Evolutionary conservation across 2,888 invertebrate species (phyloP).

Genomic region (Eristalinus aeneus): DNA sequence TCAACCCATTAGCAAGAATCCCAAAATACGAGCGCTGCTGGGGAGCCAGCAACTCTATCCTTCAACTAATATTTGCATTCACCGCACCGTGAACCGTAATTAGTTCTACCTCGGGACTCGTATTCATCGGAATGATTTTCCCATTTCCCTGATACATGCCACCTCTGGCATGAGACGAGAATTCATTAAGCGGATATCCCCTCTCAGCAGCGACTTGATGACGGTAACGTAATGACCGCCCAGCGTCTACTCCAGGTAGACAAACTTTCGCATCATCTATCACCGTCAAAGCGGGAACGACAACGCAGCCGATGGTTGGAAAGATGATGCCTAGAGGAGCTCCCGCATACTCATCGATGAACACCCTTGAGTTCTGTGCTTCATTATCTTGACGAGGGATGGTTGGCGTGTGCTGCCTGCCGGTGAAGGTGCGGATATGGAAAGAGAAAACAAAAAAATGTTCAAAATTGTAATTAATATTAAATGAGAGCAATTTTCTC

Average conservation of each 20-base stretch:
- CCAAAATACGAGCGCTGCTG: neutral
- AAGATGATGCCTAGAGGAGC: neutral
- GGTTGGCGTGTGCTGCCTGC: neutral
- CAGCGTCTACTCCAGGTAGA: neutral
- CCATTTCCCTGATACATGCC: neutral
- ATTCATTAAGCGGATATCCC: conserved; percentile 17
- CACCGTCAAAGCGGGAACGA: conserved; percentile 8
- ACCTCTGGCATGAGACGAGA: conserved; percentile 1
- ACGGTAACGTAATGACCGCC: conserved; percentile 18
- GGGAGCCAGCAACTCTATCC: neutral
- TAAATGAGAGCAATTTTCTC: conserved; percentile 23
- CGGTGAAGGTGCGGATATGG: neutral
- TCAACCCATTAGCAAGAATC: neutral
- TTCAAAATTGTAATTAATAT: conserved; percentile 37
- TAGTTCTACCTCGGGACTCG: neutral
- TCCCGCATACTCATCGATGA: conserved; percentile 25
- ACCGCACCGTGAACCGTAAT: neutral
- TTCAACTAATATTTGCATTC: neutral
- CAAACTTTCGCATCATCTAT: conserved; percentile 3
- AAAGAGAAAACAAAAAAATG: neutral
- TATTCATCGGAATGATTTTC: neutral
- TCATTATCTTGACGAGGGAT: conserved; percentile 23
- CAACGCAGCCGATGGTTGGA: neutral
- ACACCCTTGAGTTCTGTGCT: conserved; percentile 10
- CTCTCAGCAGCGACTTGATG: neutral